Evolutionary conservation across 2,113 vertebrate genomes (phyloP).

Genomic region (Takifugu flavidus): DNA sequence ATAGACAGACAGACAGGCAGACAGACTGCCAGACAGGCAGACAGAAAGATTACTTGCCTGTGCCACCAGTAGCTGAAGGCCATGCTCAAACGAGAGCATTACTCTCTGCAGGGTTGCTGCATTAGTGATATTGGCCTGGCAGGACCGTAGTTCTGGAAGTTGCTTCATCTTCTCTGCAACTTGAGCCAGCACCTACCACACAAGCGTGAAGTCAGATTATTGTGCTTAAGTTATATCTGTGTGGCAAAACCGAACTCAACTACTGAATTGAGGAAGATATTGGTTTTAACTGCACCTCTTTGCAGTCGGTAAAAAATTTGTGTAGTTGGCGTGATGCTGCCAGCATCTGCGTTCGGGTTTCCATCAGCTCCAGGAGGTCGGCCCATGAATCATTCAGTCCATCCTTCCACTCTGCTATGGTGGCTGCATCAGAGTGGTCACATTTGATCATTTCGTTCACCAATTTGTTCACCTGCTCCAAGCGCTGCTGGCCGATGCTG

Average conservation of each 20-base stretch:
- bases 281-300: slow-evolving; percentile 72
- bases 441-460: slow-evolving; percentile 90
- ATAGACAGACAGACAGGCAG: no score
- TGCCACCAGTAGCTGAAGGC: slow-evolving; percentile 75
- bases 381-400: slow-evolving; percentile 92
- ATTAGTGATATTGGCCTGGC: slow-evolving; percentile 78
- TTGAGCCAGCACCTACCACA: slow-evolving; percentile 72
- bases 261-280: neutral
- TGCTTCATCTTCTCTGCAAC: slow-evolving; percentile 77
- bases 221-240: slow-evolving; percentile 48
- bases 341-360: slow-evolving; percentile 90
- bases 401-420: slow-evolving; percentile 94
- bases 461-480: slow-evolving; percentile 83
- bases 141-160: slow-evolving; percentile 77
- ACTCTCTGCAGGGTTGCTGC: slow-evolving; percentile 77
- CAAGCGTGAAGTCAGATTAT: no score
- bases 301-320: slow-evolving; percentile 87
- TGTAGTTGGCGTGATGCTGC: slow-evolving; percentile 88
- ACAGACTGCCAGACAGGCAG: no score
- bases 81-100: slow-evolving; percentile 77
- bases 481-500: slow-evolving; percentile 84
- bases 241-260: slow-evolving; percentile 2
- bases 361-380: slow-evolving; percentile 90
- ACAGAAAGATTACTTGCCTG: slow-evolving; percentile 58
- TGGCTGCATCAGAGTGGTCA: slow-evolving; percentile 85